Evolutionary conservation across 2,113 vertebrate species (phyloP).

Genomic region (Oryzias celebensis): DNA sequence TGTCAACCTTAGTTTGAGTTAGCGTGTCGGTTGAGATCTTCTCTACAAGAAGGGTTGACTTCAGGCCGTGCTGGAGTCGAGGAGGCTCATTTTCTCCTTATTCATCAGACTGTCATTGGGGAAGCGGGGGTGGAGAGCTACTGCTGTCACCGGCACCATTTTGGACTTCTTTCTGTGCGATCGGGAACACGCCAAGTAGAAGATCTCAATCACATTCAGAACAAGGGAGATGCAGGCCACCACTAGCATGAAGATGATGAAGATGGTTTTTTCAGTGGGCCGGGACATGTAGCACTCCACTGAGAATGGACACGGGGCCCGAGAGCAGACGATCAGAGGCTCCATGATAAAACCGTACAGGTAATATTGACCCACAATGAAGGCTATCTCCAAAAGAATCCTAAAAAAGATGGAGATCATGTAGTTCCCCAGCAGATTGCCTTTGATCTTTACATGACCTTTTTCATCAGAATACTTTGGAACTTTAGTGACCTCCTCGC

Average conservation of each 20-base stretch:
- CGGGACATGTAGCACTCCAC: constrained; percentile 97
- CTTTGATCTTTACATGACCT: constrained; percentile 84
- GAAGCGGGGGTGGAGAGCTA: constrained; percentile 27
- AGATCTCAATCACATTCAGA: constrained; percentile 90
- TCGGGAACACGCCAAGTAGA: constrained; percentile 79
- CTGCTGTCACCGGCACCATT: not conserved
- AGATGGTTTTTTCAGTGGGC: constrained; percentile 95
- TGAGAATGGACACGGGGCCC: constrained; percentile 88
- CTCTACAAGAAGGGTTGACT: not conserved
- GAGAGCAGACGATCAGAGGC: constrained; percentile 83
- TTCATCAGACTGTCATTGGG: constrained; percentile 6
- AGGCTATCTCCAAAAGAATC: constrained; percentile 87
- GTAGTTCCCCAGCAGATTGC: constrained; percentile 88
- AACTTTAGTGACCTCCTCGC: constrained; percentile 45
- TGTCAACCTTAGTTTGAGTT: not conserved
- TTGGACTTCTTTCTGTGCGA: constrained; percentile 20
- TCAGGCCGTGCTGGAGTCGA: constrained; percentile 32
- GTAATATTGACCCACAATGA: constrained; percentile 92
- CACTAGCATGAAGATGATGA: constrained; percentile 84
- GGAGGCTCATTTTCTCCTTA: constrained; percentile 33
- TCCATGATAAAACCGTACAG: constrained; percentile 90
- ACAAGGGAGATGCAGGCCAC: constrained; percentile 86
- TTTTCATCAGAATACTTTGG: constrained; percentile 79
- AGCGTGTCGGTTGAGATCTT: not conserved
- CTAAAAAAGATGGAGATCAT: constrained; percentile 88